phyloP scores from a whole-genome alignment of 1,140 invertebrate species.

The Hyposmocoma kahamanoa region DNA sequence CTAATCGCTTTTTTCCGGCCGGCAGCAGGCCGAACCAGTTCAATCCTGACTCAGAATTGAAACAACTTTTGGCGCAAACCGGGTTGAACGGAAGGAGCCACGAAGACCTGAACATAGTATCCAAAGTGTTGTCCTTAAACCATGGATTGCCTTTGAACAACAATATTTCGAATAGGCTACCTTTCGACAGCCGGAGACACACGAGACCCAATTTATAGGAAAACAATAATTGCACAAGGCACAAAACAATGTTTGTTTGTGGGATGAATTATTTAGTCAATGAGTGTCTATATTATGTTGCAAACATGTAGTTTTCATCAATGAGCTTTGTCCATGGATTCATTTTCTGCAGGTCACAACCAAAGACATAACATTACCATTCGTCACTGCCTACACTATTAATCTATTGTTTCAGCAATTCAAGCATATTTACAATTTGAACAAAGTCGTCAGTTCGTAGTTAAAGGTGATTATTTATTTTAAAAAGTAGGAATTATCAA shows the following conservation, averaged over 20 bases:
- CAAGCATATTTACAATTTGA: background rate
- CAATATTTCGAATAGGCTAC: slow-evolving; percentile 42
- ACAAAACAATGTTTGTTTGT: no score
- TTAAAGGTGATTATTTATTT: slow-evolving; percentile 48
- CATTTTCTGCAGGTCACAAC: background rate
- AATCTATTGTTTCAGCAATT: background rate
- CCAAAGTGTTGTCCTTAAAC: slow-evolving; percentile 84
- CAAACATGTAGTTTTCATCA: background rate
- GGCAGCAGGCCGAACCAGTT: slow-evolving; percentile 42
- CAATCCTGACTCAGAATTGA: slow-evolving; percentile 75
- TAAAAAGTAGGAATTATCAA: slow-evolving; percentile 30
- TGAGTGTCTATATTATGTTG: background rate
- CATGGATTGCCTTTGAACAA: slow-evolving; percentile 73
- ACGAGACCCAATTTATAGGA: slow-evolving; percentile 24
- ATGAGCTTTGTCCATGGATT: background rate
- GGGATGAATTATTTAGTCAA: no score
- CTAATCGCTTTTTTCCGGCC: slow-evolving; percentile 41
- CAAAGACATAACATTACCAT: background rate
- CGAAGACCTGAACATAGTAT: slow-evolving; percentile 86
- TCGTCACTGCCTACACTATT: background rate
- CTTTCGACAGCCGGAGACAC: slow-evolving; percentile 51
- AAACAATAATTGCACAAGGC: background rate
- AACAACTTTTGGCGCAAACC: slow-evolving; percentile 77
- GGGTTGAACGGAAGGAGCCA: slow-evolving; percentile 76
- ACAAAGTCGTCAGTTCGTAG: slow-evolving; percentile 8